A percentile compares a stretch with the other conserved stretches of the same genome.
Conservation (phyloP, 2,888 invertebrate genomes). For the Cephalotes varians region DNA sequence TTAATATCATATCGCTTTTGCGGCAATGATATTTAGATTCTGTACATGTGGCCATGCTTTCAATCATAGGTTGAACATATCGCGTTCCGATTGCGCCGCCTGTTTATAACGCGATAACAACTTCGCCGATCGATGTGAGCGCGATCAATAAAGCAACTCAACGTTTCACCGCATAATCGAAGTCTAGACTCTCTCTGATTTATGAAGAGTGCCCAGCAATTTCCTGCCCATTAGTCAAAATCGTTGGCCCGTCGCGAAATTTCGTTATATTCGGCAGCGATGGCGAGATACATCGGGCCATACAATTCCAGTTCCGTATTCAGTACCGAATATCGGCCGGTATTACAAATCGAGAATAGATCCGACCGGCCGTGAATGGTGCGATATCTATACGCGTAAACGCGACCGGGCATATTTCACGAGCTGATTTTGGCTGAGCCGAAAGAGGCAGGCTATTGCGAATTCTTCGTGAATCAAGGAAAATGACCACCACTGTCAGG, state of each 20-base stretch:
- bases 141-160: slow-evolving; percentile 50
- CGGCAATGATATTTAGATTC: slow-evolving; percentile 34
- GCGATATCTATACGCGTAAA: slow-evolving; percentile 50
- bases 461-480: slow-evolving; percentile 52
- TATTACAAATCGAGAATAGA: slow-evolving; percentile 63
- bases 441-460: slow-evolving; percentile 30
- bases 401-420: slow-evolving; percentile 37
- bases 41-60: background rate
- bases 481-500: slow-evolving; percentile 59
- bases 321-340: slow-evolving; percentile 49
- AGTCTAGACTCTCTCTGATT: slow-evolving; percentile 64
- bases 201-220: slow-evolving; percentile 57
- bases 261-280: slow-evolving; percentile 57
- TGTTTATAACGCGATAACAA: slow-evolving; percentile 47
- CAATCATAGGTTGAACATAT: slow-evolving; percentile 46
- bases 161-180: slow-evolving; percentile 57
- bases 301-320: slow-evolving; percentile 47
- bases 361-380: slow-evolving; percentile 66
- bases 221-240: slow-evolving; percentile 61
- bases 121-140: slow-evolving; percentile 30
- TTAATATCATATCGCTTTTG: slow-evolving; percentile 3
- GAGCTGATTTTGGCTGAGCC: slow-evolving; percentile 36
- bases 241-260: slow-evolving; percentile 55
- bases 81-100: slow-evolving; percentile 23
- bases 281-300: slow-evolving; percentile 48